Evolutionary conservation across 2,113 vertebrate species (phyloP), one percentile per base, ranked within the genome.

Genomic region (Rhinoderma darwinii): DNA sequence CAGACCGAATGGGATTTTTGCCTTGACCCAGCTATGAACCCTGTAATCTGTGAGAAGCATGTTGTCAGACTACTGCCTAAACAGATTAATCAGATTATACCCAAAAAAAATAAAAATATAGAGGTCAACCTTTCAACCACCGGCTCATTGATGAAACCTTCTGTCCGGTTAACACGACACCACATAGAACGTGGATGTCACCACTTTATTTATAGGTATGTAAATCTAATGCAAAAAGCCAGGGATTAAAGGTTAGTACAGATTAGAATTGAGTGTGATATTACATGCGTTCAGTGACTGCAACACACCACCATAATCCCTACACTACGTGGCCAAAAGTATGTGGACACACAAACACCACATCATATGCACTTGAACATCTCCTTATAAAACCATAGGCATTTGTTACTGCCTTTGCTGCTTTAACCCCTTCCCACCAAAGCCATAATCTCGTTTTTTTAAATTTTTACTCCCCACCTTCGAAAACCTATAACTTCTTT

Each of bases 81-180:
- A 89, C 82, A 84, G 91, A 92, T 93, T 94, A 92, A 93, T 93
- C 92, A 94, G 92, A 90, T 92, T 91, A 91, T 91, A 90, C 91
- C 91, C 86, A 89, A 86, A 89, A 88, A 91, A 95, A n/a, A n/a
- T n/a, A n/a, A n/a, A n/a, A n/a, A n/a, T n/a, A 94, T 89, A 95
- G 89, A 92, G 90, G 84, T 59, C 88, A 92, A 92, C 89, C 90
- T 93, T 92, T 0, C 87, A 89, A 39, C 88, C 90, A 93, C 91
- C 90, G 92, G 91, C 88, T 77, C 59, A 9, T 63, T 1, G 6
- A 37, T 1, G 12, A 70, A 15, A 37, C 37, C n/a, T n/a, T n/a
- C n/a, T n/a, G n/a, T n/a, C n/a, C n/a, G n/a, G n/a, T n/a, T n/a
- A n/a, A n/a, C n/a, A n/a, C n/a, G n/a, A 32, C 63, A 32, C 63